A percentile compares a stretch with the other conserved stretches of the same genome.
Evolutionary conservation across 2,797 vertebrate species (phyloP).

Genomic region (Schizothorax lantsangensis): DNA sequence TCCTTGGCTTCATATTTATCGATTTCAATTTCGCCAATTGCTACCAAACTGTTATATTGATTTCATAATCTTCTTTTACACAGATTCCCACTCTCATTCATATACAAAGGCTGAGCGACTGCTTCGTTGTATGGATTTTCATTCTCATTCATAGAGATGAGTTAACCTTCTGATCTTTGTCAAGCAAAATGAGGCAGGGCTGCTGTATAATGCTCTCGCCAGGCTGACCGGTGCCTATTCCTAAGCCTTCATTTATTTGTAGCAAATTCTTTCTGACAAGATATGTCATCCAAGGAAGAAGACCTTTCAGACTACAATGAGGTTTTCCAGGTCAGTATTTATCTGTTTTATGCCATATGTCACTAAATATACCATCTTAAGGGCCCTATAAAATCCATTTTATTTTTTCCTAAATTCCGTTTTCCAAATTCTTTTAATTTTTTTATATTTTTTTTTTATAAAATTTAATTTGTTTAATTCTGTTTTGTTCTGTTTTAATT

Average conservation of each 20-base stretch:
- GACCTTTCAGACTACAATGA: conserved; percentile 40
- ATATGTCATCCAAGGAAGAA: conserved; percentile 44
- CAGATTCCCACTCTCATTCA: conserved; percentile 12
- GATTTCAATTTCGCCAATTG: conserved; percentile 7
- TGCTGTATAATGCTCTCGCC: conserved; percentile 54
- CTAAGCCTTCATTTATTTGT: conserved; percentile 44
- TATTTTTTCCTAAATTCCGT: background rate
- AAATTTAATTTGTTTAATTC: background rate
- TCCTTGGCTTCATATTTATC: background rate
- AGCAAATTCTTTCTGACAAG: conserved; percentile 50
- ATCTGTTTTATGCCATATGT: background rate
- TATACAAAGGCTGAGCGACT: conserved; percentile 9
- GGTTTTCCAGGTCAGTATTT: conserved; percentile 31
- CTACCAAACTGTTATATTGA: conserved; percentile 32
- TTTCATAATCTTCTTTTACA: conserved; percentile 10
- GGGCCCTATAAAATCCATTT: no score
- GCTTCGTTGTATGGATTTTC: conserved; percentile 28
- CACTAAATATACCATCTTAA: background rate
- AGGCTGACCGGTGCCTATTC: conserved; percentile 40
- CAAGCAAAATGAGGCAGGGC: conserved; percentile 55
- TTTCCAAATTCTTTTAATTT: background rate
- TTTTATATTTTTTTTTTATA: no score
- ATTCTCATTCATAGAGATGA: conserved; percentile 54
- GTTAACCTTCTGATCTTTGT: conserved; percentile 61
- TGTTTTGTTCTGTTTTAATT: background rate